Evolutionary conservation across 2,888 invertebrate species (phyloP).

Genomic region (Xestobium rufovillosum): DNA sequence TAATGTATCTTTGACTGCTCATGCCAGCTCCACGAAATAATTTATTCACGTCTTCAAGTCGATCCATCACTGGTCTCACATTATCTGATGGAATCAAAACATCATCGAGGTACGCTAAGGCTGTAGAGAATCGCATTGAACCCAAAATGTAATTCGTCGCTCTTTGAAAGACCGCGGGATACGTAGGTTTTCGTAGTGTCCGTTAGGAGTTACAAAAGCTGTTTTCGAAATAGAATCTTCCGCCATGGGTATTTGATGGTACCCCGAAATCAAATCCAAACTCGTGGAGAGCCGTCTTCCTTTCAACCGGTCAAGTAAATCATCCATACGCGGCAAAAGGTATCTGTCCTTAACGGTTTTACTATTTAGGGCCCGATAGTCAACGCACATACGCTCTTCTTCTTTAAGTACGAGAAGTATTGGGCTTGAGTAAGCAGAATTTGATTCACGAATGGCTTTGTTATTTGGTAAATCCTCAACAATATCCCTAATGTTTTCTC

Average conservation of each 20-base stretch:
- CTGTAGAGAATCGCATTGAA: no score
- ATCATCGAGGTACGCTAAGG: no score
- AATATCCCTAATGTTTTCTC: conserved; percentile 14
- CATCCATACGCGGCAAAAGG: conserved; percentile 29
- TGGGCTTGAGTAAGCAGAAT: conserved; percentile 20
- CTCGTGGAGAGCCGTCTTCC: conserved; percentile 24
- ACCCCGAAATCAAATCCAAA: conserved; percentile 28
- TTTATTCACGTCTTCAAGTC: no score
- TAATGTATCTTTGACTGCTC: no score
- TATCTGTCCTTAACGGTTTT: conserved; percentile 28
- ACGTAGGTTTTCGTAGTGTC: conserved; percentile 31
- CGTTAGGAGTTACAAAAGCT: conserved; percentile 29
- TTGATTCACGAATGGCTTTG: conserved; percentile 15
- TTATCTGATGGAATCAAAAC: no score
- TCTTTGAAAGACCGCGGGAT: conserved; percentile 34
- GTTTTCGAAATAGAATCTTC: conserved; percentile 22
- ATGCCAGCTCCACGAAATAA: no score
- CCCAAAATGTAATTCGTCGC: conserved; percentile 22
- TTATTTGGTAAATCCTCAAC: conserved; percentile 16
- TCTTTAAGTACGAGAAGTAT: conserved; percentile 21
- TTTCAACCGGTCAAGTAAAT: conserved; percentile 26
- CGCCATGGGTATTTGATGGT: conserved; percentile 33
- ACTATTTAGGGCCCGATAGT: conserved; percentile 27
- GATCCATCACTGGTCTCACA: no score
- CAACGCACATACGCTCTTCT: conserved; percentile 21